Base-by-base conservation (phyloP, 2,888 invertebrate species). In the Zhuqinia jingwanae region DNA sequence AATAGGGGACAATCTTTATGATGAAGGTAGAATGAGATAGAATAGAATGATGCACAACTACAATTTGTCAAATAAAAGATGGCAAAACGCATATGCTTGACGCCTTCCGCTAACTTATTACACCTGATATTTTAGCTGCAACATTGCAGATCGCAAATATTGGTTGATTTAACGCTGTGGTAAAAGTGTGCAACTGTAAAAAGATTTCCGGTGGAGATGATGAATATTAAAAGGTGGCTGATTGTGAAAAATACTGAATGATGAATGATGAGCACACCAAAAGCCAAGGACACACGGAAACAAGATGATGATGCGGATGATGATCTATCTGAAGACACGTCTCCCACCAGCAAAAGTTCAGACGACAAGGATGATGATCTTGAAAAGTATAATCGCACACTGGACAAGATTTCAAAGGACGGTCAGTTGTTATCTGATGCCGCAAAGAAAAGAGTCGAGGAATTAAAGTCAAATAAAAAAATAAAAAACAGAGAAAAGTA, bases 371-470 rank as follows among this genome's bases (percentile, higher is more conserved):
- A 50, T 50, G n/a, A 15, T 50, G n/a, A 11, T n/a, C 15, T 50
- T 15, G 50, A 50, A 50, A 50, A 70, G n/a, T 47, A 47, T 0
- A 47, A 36, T 15, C 10, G 20, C 5, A 47, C 25, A 13, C 25
- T 70, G 47, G 70, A 70, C 36, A 45, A 22, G 3, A 17, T 70
- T 10, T 22, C 25, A 11, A 70, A 47, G 47, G 47, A 70, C n/a
- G 70, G 22, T n/a, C 22, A 70, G 15, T 47, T 45, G 22, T 8
- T 45, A 47, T 42, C 5, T 45, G 20, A 45, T 3, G 68, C 42
- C 13, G 20, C 20, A 3, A 70, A 70, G n/a, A 25, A 22, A 22
- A 47, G 13, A 13, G 8, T 36, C 3, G 36, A 20, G 42, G 42
- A 65, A n/a, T 17, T 42, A 20, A 17, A 65, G 42, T 36, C 25